A percentile compares a stretch with the other conserved stretches of the same genome.
Conservation (phyloP, 35 echinoderm and acorn worm genomes). For the Eucidaris tribuloides region DNA sequence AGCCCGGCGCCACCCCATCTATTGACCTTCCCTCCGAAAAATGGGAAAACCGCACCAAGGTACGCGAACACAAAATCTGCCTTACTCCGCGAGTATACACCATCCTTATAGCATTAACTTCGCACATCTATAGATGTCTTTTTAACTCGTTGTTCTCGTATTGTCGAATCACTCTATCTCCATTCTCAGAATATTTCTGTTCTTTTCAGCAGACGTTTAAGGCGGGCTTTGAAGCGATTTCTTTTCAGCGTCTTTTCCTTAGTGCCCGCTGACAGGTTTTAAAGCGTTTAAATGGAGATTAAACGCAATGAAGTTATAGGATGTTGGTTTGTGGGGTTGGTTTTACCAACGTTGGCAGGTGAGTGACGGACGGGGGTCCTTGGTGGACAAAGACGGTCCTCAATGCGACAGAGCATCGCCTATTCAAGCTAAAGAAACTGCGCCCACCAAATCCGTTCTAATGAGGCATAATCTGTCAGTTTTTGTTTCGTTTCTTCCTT, state of each 20-base stretch:
- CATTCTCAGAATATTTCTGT: constrained; percentile 15
- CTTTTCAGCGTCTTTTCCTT: not conserved
- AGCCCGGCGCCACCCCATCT: not conserved
- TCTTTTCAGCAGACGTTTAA: not conserved
- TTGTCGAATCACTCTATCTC: not conserved
- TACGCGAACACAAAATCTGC: not conserved
- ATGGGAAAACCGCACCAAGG: no score
- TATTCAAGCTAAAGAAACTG: not conserved
- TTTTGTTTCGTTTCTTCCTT: not conserved
- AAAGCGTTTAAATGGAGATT: constrained; percentile 31
- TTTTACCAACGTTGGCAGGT: not conserved
- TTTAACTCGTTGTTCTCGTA: not conserved
- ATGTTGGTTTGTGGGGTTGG: constrained; percentile 19
- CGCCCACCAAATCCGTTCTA: not conserved
- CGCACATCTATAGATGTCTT: not conserved
- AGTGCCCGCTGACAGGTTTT: not conserved
- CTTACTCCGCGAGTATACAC: not conserved
- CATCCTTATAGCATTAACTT: constrained; percentile 1
- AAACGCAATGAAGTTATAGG: constrained; percentile 4
- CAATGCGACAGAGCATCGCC: not conserved
- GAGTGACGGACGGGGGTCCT: constrained; percentile 28
- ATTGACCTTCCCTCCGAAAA: not conserved
- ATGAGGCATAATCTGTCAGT: not conserved
- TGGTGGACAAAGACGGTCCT: not conserved
- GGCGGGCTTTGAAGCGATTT: not conserved